Evolutionary conservation across 2,113 vertebrate genomes (phyloP).

Genomic region (Pogona vitticeps): DNA sequence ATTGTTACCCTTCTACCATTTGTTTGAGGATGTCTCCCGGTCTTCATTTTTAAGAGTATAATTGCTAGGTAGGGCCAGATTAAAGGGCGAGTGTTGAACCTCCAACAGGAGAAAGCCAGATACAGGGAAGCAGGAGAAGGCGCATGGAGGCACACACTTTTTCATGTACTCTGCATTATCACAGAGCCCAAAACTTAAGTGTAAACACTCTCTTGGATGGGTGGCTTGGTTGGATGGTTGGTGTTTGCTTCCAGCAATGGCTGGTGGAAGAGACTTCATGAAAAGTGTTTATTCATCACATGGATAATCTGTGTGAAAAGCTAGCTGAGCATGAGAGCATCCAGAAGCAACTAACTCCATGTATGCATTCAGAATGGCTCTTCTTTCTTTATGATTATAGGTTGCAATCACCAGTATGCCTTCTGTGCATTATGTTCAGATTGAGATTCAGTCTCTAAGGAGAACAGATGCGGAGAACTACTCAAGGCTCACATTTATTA

Average conservation of each 20-base stretch:
- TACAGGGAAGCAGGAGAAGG: background rate
- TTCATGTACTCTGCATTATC: background rate
- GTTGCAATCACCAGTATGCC: conserved; percentile 63
- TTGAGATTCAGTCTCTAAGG: conserved; percentile 62
- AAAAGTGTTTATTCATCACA: background rate
- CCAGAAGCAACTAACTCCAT: background rate
- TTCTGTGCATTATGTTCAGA: conserved; percentile 34
- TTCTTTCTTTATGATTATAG: conserved; percentile 48
- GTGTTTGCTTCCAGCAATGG: background rate
- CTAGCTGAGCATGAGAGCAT: background rate
- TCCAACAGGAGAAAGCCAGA: background rate
- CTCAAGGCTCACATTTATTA: conserved; percentile 49
- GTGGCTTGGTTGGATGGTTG: background rate
- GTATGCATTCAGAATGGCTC: background rate
- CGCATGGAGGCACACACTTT: background rate
- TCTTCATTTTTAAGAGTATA: background rate
- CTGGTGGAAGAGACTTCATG: background rate
- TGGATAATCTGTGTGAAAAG: background rate
- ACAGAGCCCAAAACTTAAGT: background rate
- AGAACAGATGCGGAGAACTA: conserved; percentile 39
- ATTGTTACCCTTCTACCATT: background rate
- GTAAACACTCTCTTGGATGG: background rate
- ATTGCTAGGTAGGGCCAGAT: background rate
- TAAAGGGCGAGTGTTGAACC: background rate
- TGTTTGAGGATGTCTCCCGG: background rate